Conservation (phyloP, 2,113 vertebrate species). For the Pelodiscus sinensis region DNA sequence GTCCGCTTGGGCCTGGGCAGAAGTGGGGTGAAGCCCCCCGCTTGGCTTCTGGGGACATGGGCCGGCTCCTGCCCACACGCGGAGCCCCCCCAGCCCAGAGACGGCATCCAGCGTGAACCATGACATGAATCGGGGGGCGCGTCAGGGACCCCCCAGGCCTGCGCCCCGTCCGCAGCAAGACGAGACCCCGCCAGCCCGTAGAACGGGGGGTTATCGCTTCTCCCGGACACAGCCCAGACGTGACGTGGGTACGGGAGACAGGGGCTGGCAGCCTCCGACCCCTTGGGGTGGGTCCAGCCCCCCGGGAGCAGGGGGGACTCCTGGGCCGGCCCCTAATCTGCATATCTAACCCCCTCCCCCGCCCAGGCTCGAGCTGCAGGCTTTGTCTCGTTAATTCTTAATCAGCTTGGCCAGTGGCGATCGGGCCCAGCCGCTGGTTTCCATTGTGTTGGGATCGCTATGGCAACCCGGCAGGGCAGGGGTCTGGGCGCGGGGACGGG, state of each 20-base stretch:
- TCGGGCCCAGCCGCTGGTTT: constrained; percentile 73
- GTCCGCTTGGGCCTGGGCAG: no score
- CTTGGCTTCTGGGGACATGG: background rate
- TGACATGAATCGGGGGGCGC: background rate
- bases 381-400: constrained; percentile 80
- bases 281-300: no score
- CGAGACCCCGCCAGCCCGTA: no score
- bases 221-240: no score
- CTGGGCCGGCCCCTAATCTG: background rate
- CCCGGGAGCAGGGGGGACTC: background rate
- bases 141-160: no score
- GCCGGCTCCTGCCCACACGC: background rate
- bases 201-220: no score
- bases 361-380: background rate
- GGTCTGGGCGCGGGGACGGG: no score
- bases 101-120: no score
- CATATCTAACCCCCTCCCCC: background rate
- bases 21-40: no score
- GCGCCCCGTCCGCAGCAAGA: no score
- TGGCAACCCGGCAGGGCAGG: constrained; percentile 44
- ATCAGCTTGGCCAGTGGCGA: constrained; percentile 76
- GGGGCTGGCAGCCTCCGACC: no score
- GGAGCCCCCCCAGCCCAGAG: background rate
- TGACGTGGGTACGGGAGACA: no score
- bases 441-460: constrained; percentile 73